Evolutionary conservation across 2,888 invertebrate genomes (phyloP).

Genomic region (Exephanes ischioxanthus): DNA sequence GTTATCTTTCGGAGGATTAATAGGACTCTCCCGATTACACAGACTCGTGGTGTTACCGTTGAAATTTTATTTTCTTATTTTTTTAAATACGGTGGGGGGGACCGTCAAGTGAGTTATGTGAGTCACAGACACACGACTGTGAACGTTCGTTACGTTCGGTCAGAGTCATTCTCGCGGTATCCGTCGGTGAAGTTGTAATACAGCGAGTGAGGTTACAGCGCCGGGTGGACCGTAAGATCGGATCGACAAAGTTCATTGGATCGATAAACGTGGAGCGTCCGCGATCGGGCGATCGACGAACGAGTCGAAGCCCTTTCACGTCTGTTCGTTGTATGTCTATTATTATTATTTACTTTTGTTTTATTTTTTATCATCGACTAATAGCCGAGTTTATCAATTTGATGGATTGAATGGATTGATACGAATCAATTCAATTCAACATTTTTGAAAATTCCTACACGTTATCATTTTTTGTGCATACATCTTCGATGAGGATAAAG

Average conservation of each 20-base stretch:
- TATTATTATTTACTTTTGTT: background rate
- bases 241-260: background rate
- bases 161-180: conserved; percentile 56
- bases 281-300: conserved; percentile 49
- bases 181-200: conserved; percentile 55
- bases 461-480: background rate
- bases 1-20: background rate
- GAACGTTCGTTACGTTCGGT: conserved; percentile 53
- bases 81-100: conserved; percentile 19
- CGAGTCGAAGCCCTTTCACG: conserved; percentile 38
- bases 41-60: background rate
- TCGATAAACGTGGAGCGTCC: conserved; percentile 33
- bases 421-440: background rate
- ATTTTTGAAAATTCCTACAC: background rate
- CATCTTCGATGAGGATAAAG: background rate
- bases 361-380: background rate
- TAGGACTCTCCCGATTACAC: background rate
- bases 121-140: conserved; percentile 57
- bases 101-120: conserved; percentile 51
- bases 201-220: conserved; percentile 4
- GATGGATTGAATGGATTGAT: background rate
- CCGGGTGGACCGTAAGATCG: conserved; percentile 17
- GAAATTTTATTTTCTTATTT: conserved; percentile 19
- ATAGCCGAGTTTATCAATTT: background rate
- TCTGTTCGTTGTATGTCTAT: conserved; percentile 38